Conservation (phyloP, 2,113 vertebrate species). For the Emydura subglobosa region DNA sequence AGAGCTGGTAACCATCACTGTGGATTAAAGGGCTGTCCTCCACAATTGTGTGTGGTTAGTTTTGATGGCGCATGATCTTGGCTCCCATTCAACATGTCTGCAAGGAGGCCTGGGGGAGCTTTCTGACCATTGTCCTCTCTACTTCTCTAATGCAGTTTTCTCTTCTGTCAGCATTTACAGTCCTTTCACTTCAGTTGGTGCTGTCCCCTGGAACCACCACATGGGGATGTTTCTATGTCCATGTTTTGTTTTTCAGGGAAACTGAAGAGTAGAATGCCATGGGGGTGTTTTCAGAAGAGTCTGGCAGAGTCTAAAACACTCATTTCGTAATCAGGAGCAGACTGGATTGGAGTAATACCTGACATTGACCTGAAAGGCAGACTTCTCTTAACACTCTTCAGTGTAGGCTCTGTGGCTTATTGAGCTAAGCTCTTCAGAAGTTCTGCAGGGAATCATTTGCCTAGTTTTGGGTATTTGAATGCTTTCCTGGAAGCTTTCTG, state of each 20-base stretch:
- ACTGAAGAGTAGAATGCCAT: background rate
- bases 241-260: background rate
- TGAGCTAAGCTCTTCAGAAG: background rate
- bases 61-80: background rate
- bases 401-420: background rate
- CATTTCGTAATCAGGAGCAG: background rate
- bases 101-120: background rate
- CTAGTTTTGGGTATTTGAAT: background rate
- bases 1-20: background rate
- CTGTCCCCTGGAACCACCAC: background rate
- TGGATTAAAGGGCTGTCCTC: conserved; percentile 37
- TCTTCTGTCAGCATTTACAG: background rate
- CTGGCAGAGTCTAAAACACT: background rate
- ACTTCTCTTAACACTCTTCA: background rate
- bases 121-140: conserved; percentile 43
- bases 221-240: rapidly evolving
- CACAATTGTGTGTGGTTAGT: background rate
- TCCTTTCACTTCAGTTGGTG: conserved; percentile 12
- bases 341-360: background rate
- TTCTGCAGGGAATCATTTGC: background rate
- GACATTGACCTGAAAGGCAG: rapidly evolving
- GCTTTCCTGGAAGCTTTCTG: background rate
- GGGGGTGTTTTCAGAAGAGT: background rate
- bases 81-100: conserved; percentile 16
- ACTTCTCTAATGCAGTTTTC: conserved; percentile 26